phyloP scores from a whole-genome alignment of 2,888 invertebrate species.

The Blastobasis adustella region DNA sequence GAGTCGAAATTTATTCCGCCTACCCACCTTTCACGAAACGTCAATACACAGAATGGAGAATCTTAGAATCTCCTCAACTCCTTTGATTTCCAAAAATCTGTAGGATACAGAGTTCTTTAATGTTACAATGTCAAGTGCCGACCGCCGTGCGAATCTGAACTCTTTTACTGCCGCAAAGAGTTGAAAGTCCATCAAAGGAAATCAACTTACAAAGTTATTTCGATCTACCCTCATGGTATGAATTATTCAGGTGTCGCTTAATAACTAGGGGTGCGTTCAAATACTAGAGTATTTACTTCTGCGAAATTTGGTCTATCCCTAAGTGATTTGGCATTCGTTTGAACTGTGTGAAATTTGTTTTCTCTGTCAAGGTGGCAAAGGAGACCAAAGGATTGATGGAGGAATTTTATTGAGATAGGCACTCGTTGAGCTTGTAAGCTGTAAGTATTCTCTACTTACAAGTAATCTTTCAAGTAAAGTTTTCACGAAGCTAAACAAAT shows the following conservation, averaged over 20 bases:
- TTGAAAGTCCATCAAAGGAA: conserved; percentile 18
- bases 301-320: too few relatives aligned
- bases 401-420: too few relatives aligned
- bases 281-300: too few relatives aligned
- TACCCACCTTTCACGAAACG: conserved; percentile 4
- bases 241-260: conserved; percentile 69
- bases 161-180: conserved; percentile 34
- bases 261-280: conserved; percentile 42
- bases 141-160: conserved; percentile 20
- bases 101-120: conserved; percentile 5
- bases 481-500: too few relatives aligned
- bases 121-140: conserved; percentile 6
- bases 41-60: conserved; percentile 11
- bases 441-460: too few relatives aligned
- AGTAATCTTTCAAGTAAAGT: too few relatives aligned
- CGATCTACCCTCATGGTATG: conserved; percentile 60
- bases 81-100: conserved; percentile 12
- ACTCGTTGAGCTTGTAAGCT: too few relatives aligned
- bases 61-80: conserved; percentile 6
- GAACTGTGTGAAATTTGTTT: too few relatives aligned
- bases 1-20: conserved; percentile 11
- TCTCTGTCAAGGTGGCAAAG: too few relatives aligned
- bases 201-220: conserved; percentile 42
- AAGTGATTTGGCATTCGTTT: too few relatives aligned
- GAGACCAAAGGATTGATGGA: too few relatives aligned